Conservation (phyloP, 2,888 invertebrate species). For the Apodemia mormo region DNA sequence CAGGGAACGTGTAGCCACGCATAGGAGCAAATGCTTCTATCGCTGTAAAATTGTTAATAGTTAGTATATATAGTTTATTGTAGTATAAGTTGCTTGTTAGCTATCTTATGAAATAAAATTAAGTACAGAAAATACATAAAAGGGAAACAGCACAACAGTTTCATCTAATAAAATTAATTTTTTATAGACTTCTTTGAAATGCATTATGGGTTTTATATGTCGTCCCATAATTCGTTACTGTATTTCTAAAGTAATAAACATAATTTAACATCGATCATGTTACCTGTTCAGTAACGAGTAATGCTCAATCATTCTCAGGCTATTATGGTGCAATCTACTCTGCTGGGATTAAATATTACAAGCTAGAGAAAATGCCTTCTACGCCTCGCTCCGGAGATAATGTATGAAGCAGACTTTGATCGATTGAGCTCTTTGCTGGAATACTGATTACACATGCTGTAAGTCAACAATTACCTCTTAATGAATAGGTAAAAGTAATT, state of each 20-base stretch:
- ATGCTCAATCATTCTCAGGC: conserved; percentile 54
- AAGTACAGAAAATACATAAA: no score
- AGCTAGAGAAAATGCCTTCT: conserved; percentile 44
- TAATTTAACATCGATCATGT: conserved; percentile 38
- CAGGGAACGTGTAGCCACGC: no score
- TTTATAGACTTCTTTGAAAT: no score
- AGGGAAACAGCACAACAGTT: no score
- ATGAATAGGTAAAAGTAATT: background rate
- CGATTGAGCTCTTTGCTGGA: conserved; percentile 44
- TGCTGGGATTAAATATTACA: conserved; percentile 54
- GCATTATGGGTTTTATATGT: no score
- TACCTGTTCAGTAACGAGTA: conserved; percentile 40
- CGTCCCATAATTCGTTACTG: background rate
- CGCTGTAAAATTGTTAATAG: no score
- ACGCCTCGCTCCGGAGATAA: conserved; percentile 34
- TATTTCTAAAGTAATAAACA: conserved; percentile 1
- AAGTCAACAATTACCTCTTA: conserved; percentile 25
- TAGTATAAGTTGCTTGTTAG: background rate
- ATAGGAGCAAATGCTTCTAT: no score
- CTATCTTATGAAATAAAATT: no score
- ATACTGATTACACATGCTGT: conserved; percentile 30
- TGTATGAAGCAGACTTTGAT: conserved; percentile 53
- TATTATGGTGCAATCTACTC: conserved; percentile 54
- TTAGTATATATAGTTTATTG: no score
- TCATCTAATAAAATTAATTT: no score